A percentile compares a stretch with the other conserved stretches of the same genome.
Evolutionary conservation across 2,797 vertebrate genomes (phyloP).

Genomic region (Numenius phaeopus): DNA sequence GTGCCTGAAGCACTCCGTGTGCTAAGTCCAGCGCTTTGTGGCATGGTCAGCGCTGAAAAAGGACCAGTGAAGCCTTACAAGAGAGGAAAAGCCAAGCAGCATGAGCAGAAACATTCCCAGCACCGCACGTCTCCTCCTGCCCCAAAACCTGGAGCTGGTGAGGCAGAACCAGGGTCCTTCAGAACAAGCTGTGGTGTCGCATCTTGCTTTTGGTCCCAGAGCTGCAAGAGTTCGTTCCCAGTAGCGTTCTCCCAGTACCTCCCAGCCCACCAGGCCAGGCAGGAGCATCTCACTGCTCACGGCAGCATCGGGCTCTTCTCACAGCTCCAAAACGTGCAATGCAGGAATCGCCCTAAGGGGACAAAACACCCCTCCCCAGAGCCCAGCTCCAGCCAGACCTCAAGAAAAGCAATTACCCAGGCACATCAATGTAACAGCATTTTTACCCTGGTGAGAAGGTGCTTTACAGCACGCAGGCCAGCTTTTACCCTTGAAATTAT

Average conservation of each 20-base stretch:
- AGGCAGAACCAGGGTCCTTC: background rate
- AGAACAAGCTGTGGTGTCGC: background rate
- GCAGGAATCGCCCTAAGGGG: accelerated
- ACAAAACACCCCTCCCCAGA: background rate
- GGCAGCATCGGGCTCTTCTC: background rate
- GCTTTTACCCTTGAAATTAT: background rate
- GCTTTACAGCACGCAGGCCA: background rate
- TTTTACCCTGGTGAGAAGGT: background rate
- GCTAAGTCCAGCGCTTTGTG: background rate
- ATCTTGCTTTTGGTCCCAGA: background rate
- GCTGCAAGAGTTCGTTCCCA: background rate
- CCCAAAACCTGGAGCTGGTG: background rate
- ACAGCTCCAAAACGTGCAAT: accelerated
- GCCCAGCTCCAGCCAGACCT: background rate
- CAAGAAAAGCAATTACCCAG: background rate
- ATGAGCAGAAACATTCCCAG: accelerated
- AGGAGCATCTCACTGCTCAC: background rate
- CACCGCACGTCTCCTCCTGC: background rate
- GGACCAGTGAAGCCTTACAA: background rate
- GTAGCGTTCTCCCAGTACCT: accelerated
- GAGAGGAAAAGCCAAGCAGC: background rate
- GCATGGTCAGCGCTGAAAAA: accelerated
- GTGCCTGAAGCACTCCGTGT: background rate
- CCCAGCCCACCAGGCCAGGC: background rate
- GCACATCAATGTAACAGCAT: background rate